Evolutionary conservation across 2,888 invertebrate species (phyloP).

Genomic region (Agrilus cyanescens): DNA sequence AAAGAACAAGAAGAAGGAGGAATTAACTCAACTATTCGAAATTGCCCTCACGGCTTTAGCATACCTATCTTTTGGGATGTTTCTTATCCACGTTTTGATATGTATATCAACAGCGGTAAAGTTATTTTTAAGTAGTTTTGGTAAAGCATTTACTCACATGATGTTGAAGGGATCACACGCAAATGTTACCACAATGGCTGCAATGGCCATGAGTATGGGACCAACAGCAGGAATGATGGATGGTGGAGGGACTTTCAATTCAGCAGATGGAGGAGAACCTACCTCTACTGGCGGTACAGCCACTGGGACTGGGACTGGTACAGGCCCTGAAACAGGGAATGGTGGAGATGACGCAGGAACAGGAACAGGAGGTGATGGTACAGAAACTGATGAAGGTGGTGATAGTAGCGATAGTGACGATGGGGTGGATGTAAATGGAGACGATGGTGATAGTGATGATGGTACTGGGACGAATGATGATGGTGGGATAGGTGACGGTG

Average conservation of each 20-base stretch:
- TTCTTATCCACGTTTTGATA: conserved; percentile 67
- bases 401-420: conserved; percentile 7
- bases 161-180: conserved; percentile 4
- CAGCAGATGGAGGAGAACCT: conserved; percentile 22
- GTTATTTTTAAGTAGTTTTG: not conserved
- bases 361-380: conserved; percentile 8
- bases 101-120: conserved; percentile 45
- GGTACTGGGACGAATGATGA: conserved; percentile 21
- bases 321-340: conserved; percentile 7
- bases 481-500: conserved; percentile 33
- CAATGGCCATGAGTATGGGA: conserved; percentile 34
- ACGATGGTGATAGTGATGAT: conserved; percentile 3
- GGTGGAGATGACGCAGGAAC: conserved; percentile 9
- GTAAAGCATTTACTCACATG: conserved; percentile 2
- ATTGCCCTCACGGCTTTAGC: conserved; percentile 72
- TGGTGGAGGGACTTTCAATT: conserved; percentile 5
- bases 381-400: conserved; percentile 7
- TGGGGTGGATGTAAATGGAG: conserved; percentile 7
- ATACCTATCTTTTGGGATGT: conserved; percentile 70
- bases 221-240: conserved; percentile 22
- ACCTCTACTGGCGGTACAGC: conserved; percentile 23
- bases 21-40: conserved; percentile 62
- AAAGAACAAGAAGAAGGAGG: conserved; percentile 43
- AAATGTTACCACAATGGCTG: conserved; percentile 21
- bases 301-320: conserved; percentile 11